Conservation (phyloP, 2,113 vertebrate species). For the Bufo bufo region DNA sequence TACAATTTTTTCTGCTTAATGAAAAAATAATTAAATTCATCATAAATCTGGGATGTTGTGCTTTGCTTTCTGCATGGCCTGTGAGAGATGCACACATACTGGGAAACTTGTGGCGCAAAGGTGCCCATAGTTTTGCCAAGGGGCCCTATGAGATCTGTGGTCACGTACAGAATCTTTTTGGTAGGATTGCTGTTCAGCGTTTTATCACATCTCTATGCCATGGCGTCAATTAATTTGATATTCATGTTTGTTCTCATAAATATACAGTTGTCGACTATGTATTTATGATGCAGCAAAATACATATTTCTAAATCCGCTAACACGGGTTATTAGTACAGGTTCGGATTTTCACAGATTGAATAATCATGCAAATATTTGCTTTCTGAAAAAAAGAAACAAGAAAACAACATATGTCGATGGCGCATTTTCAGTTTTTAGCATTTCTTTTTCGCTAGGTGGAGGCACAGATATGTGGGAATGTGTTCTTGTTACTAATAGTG, state of each 20-base stretch:
- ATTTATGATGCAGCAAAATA: not conserved
- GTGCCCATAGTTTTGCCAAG: too few relatives aligned
- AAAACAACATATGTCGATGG: not conserved
- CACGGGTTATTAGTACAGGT: not conserved
- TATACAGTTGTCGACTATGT: not conserved
- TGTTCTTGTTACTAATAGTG: not conserved
- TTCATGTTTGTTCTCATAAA: not conserved
- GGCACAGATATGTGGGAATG: not conserved
- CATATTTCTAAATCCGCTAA: not conserved
- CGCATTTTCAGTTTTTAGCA: not conserved
- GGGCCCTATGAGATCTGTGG: too few relatives aligned
- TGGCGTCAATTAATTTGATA: not conserved
- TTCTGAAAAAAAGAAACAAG: not conserved
- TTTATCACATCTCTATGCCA: not conserved
- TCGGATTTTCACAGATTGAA: constrained; percentile 15
- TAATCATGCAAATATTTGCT: constrained; percentile 34
- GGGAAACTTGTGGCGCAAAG: too few relatives aligned
- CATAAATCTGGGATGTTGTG: too few relatives aligned
- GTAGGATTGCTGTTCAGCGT: not conserved
- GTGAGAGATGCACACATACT: too few relatives aligned
- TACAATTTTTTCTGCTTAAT: too few relatives aligned
- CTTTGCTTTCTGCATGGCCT: too few relatives aligned
- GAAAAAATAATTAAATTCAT: too few relatives aligned
- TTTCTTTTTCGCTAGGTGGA: not conserved
- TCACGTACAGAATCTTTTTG: not conserved